phyloP scores from a whole-genome alignment of 1,140 invertebrate species.

The Calycopis cecrops region DNA sequence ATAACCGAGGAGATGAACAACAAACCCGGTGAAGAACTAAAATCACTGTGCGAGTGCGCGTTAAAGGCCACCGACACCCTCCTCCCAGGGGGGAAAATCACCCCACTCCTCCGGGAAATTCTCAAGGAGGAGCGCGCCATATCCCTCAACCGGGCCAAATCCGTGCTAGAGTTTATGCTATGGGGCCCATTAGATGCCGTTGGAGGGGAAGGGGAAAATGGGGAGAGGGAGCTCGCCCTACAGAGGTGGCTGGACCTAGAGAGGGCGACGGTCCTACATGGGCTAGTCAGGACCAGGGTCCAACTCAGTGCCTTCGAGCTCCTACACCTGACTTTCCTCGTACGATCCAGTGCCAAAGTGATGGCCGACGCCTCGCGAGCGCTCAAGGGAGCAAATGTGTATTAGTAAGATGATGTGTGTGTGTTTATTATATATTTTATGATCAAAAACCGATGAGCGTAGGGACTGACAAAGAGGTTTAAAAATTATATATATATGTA shows the following conservation, averaged over 20 bases:
- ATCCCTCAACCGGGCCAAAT: slow-evolving; percentile 83
- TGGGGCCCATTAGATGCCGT: slow-evolving; percentile 89
- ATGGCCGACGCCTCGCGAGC: slow-evolving; percentile 86
- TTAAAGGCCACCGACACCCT: slow-evolving; percentile 81
- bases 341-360: slow-evolving; percentile 85
- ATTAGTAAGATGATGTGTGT: slow-evolving; percentile 25
- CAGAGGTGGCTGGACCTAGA: slow-evolving; percentile 90
- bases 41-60: slow-evolving; percentile 87
- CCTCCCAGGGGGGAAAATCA: slow-evolving; percentile 78
- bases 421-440: too few species aligned
- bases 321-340: slow-evolving; percentile 87
- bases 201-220: slow-evolving; percentile 76
- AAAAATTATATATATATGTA: too few species aligned
- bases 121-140: slow-evolving; percentile 82
- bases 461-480: too few species aligned
- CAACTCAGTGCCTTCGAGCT: slow-evolving; percentile 86
- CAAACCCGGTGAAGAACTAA: slow-evolving; percentile 76
- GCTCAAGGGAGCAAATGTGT: slow-evolving; percentile 74
- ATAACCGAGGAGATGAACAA: slow-evolving; percentile 77
- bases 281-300: slow-evolving; percentile 82
- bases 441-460: too few species aligned
- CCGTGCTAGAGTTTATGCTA: slow-evolving; percentile 87
- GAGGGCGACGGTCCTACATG: slow-evolving; percentile 86
- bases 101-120: slow-evolving; percentile 80
- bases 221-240: slow-evolving; percentile 81